Conservation (phyloP, 1,140 invertebrate genomes). For the Telenomus remus region DNA sequence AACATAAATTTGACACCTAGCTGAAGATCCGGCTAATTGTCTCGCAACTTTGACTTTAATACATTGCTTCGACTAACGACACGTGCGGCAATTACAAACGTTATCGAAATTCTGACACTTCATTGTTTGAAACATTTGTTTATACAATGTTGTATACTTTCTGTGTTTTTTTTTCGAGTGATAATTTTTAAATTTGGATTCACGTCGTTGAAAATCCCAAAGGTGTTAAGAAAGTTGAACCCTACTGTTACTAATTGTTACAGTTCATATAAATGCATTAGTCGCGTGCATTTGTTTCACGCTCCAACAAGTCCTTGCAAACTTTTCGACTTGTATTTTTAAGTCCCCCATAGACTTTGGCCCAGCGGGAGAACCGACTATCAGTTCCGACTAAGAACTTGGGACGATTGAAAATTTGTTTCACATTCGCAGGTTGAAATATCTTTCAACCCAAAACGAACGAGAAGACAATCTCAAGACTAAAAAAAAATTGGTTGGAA, state of each 20-base stretch:
- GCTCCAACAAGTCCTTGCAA: slow-evolving; percentile 58
- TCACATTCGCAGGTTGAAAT: background rate
- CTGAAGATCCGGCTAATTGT: slow-evolving; percentile 64
- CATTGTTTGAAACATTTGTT: too few relatives aligned
- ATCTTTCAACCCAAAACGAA: too few relatives aligned
- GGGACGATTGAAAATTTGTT: slow-evolving; percentile 30
- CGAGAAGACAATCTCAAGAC: too few relatives aligned
- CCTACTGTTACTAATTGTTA: slow-evolving; percentile 68
- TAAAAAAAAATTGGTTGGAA: too few relatives aligned
- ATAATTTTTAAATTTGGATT: too few relatives aligned
- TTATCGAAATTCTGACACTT: too few relatives aligned
- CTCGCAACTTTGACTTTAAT: slow-evolving; percentile 44
- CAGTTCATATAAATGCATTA: slow-evolving; percentile 75
- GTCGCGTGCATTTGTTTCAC: slow-evolving; percentile 70
- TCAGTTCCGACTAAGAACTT: too few relatives aligned
- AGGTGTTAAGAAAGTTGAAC: slow-evolving; percentile 26
- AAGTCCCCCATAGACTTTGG: slow-evolving; percentile 3
- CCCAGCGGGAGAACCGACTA: background rate
- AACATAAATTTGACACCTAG: slow-evolving; percentile 64
- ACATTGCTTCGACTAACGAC: slow-evolving; percentile 11
- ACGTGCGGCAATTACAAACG: background rate
- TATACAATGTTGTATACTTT: too few relatives aligned
- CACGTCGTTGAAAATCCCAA: too few relatives aligned
- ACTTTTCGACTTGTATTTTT: slow-evolving; percentile 49
- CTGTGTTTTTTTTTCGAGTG: too few relatives aligned